phyloP scores from a whole-genome alignment of 1,140 invertebrate genomes.

The fruit fly (Drosophila melanogaster) region Release_6_plus_ISO1_MT NT_033779.5:7225001-7225500 shows the following conservation, averaged over 20 bases:
- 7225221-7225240: no score
- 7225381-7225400: no score
- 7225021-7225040: constrained; percentile 77
- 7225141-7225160: background rate
- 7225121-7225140: background rate
- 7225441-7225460: no score
- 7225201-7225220: background rate
- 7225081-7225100: constrained; percentile 37
- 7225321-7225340: no score
- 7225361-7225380: no score
- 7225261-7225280: no score
- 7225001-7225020: constrained; percentile 79
- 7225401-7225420: no score
- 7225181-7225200: background rate
- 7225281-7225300: no score
- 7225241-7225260: no score
- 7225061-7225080: constrained; percentile 46
- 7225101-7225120: constrained; percentile 43
- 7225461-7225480: background rate
- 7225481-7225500: background rate
- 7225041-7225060: constrained; percentile 63
- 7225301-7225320: no score
- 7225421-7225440: no score
- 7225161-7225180: background rate
- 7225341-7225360: no score